phyloP scores from a whole-genome alignment of 2,888 invertebrate genomes.

The Sesia apiformis region DNA sequence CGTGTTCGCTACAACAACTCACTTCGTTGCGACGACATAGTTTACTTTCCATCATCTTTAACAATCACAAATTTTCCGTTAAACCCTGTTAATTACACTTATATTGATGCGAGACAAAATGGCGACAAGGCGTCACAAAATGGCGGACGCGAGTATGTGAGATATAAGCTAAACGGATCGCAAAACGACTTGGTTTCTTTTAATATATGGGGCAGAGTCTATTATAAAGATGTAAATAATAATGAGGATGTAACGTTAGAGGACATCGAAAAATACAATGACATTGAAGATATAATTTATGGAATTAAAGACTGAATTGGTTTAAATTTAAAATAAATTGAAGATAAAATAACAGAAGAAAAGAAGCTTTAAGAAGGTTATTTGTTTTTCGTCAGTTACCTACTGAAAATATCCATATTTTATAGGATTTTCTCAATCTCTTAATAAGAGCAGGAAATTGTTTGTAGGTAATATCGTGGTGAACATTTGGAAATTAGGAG shows the following conservation, averaged over 20 bases:
- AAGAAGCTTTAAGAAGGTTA: no score
- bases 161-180: slow-evolving; percentile 35
- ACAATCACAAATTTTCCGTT: slow-evolving; percentile 65
- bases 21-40: slow-evolving; percentile 42
- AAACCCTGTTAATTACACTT: slow-evolving; percentile 36
- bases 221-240: slow-evolving; percentile 54
- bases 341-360: no score
- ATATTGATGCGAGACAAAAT: slow-evolving; percentile 6
- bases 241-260: slow-evolving; percentile 26
- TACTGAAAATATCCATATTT: no score
- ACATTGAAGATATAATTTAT: slow-evolving; percentile 39
- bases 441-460: no score
- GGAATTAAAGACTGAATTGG: slow-evolving; percentile 5
- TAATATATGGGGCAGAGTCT: slow-evolving; percentile 61
- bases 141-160: slow-evolving; percentile 19
- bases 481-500: no score
- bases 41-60: slow-evolving; percentile 68
- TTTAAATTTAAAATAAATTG: neutral
- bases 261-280: slow-evolving; percentile 31
- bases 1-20: slow-evolving; percentile 36
- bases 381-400: no score
- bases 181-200: slow-evolving; percentile 62
- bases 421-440: no score
- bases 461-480: no score
- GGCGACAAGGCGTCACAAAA: slow-evolving; percentile 2